These are phyloP conservation scores for Solea solea DNA, from an alignment of 2,113 vertebrate genomes.

Conservation along the genomic window DNA sequence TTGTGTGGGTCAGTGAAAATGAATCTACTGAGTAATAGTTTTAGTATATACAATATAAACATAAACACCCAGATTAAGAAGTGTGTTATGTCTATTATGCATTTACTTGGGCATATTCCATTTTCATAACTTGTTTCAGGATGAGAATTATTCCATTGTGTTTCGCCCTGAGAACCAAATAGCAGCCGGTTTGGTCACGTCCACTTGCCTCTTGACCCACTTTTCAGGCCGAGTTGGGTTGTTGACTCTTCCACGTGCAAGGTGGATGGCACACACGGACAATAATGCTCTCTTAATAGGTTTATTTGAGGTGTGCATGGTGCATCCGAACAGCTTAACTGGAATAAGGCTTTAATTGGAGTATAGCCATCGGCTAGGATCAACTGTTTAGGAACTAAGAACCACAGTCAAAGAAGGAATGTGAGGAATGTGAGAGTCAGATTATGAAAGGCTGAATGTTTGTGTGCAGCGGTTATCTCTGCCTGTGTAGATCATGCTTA, in stretches of 20 bases:
- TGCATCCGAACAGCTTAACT: conserved; percentile 68
- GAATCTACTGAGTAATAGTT: neutral
- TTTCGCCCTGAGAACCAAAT: neutral
- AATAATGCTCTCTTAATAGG: conserved; percentile 62
- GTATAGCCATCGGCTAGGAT: conserved; percentile 30
- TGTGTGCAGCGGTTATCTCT: neutral
- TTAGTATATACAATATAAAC: neutral
- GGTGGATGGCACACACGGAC: conserved; percentile 21
- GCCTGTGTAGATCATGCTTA: neutral
- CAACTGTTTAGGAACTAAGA: conserved; percentile 21
- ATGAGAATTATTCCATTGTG: neutral
- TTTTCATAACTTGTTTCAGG: neutral
- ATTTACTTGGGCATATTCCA: neutral
- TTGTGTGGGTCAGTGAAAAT: neutral
- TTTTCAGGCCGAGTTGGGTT: neutral
- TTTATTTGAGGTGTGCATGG: conserved; percentile 62
- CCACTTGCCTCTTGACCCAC: neutral
- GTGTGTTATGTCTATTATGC: too few species aligned
- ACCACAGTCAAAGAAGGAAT: conserved; percentile 1
- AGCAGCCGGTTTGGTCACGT: neutral
- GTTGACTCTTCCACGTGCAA: conserved; percentile 27
- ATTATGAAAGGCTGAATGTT: neutral
- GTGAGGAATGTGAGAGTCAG: neutral
- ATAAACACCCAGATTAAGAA: neutral
- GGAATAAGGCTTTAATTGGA: conserved; percentile 53